Conservation (phyloP, 2,113 vertebrate genomes). For the Hippocampus zosterae region DNA sequence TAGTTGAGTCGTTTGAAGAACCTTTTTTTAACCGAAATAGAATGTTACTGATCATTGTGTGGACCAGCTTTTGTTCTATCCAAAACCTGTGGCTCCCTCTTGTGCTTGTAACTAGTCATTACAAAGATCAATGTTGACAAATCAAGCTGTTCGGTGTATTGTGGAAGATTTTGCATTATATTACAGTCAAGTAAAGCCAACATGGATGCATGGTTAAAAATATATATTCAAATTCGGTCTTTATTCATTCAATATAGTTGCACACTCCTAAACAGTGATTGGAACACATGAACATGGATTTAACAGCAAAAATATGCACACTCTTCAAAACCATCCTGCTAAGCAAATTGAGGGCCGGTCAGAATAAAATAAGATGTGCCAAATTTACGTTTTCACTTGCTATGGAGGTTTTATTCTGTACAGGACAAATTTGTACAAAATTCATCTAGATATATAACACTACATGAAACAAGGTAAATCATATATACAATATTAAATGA, state of each 20-base stretch:
- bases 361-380: conserved; percentile 15
- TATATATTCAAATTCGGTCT: conserved; percentile 74
- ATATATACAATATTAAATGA: conserved; percentile 99
- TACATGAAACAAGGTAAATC: conserved; percentile 96
- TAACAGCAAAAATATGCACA: conserved; percentile 63
- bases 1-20: no score
- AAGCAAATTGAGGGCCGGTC: conserved; percentile 42
- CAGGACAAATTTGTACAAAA: conserved; percentile 96
- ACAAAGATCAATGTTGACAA: conserved; percentile 2
- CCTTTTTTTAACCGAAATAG: no score
- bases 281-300: conserved; percentile 63
- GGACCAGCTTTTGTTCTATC: background rate
- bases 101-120: conserved; percentile 23
- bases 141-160: no score
- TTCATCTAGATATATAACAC: conserved; percentile 97
- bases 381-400: conserved; percentile 6
- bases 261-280: conserved; percentile 71
- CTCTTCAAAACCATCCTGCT: conserved; percentile 43
- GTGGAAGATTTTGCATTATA: background rate
- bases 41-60: no score
- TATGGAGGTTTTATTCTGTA: conserved; percentile 18
- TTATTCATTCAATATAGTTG: conserved; percentile 72
- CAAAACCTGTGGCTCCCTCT: conserved; percentile 36
- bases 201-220: conserved; percentile 69
- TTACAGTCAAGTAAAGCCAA: conserved; percentile 49